Evolutionary conservation across 2,797 vertebrate genomes (phyloP).

Genomic region (Syncerus caffer): DNA sequence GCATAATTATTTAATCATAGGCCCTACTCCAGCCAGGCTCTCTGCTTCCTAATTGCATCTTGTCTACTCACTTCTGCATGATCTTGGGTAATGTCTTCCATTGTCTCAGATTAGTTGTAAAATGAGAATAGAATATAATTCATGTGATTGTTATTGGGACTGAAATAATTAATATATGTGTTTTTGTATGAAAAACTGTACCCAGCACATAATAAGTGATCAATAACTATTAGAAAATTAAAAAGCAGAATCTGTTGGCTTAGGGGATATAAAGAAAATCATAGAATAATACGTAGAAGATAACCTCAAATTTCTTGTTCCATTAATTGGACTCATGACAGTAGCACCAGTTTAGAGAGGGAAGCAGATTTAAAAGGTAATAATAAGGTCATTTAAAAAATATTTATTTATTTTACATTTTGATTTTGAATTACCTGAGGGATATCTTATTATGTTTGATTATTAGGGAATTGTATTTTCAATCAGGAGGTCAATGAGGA

Average conservation of each 20-base stretch:
- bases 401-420: background rate
- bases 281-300: background rate
- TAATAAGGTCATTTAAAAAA: background rate
- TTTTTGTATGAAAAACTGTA: background rate
- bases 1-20: background rate
- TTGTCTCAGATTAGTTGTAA: background rate
- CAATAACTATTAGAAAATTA: background rate
- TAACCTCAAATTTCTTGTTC: background rate
- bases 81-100: background rate
- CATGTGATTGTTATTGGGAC: background rate
- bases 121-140: background rate
- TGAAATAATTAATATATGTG: background rate
- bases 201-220: background rate
- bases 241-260: background rate
- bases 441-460: background rate
- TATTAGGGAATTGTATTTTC: background rate
- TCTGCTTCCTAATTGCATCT: background rate
- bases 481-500: background rate
- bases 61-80: background rate
- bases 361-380: background rate
- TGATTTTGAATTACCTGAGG: conserved; percentile 46
- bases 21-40: background rate
- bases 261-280: background rate
- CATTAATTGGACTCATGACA: background rate
- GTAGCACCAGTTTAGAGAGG: background rate